Conservation (phyloP, 2,888 invertebrate genomes). For the Petrolisthes manimaculis region DNA sequence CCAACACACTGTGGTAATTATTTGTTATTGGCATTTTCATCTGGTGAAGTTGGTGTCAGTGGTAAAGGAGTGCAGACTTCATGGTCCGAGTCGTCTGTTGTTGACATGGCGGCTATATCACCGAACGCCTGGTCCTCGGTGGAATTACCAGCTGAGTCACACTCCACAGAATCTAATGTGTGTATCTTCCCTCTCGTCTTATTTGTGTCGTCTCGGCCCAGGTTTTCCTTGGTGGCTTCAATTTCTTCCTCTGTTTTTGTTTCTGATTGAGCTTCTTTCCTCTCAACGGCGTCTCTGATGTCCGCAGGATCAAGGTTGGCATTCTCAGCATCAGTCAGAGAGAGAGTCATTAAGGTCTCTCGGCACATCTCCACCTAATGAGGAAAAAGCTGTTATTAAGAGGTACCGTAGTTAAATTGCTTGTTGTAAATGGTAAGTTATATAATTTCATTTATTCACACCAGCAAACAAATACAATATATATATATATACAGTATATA, state of each 20-base stretch:
- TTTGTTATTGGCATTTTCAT: constrained; percentile 37
- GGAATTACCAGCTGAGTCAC: constrained; percentile 40
- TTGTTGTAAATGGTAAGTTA: too few species aligned
- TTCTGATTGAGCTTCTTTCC: neutral
- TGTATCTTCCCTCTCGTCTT: constrained; percentile 8
- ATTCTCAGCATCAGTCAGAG: constrained; percentile 61
- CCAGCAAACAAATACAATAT: neutral
- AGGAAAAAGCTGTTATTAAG: constrained; percentile 7
- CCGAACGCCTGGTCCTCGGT: constrained; percentile 26
- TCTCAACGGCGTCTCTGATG: neutral
- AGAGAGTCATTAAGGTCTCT: constrained; percentile 60
- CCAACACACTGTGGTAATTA: neutral
- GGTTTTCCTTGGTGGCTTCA: neutral
- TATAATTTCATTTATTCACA: too few species aligned
- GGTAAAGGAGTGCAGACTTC: constrained; percentile 42
- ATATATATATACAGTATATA: neutral
- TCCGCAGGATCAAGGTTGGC: constrained; percentile 42
- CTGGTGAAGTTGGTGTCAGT: constrained; percentile 30
- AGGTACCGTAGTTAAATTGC: neutral
- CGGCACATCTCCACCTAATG: constrained; percentile 57
- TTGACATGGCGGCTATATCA: constrained; percentile 41
- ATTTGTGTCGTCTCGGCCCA: neutral
- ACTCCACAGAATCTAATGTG: constrained; percentile 19
- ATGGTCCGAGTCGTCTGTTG: constrained; percentile 51
- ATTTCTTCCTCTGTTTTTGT: neutral